Base-by-base conservation (phyloP, 2,888 invertebrate genomes). In the Dolomedes plantarius region DNA sequence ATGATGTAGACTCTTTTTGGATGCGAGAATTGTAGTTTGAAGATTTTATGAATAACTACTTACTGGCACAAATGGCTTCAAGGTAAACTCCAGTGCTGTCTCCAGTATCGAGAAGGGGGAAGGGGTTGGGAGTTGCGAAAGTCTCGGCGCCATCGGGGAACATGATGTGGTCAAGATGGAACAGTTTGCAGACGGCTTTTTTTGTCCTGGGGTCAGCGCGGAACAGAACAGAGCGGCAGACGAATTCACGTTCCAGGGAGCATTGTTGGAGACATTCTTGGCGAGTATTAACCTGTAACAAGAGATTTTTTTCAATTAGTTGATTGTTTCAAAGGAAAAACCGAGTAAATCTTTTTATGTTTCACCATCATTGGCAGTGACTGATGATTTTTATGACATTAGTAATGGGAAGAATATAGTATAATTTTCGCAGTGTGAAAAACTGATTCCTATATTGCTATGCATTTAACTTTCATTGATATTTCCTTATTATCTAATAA, bases 121-220 rank as follows among this genome's bases (percentile, higher is more conserved):
- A 93, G 90, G 97, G 97, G 2, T 95, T 96, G 23, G 88, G 88
- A 5, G 88, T 88, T 56, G 89, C 75, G 91, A 96, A 98, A 5
- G 97, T 96, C 65, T 96, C 96, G 0, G 97, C 96, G 50, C 97
- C 97, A 90, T 97, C 97, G 0, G 97, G 97, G 75, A 97, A 92
- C 0, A 96, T 96, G 92, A 95, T 95, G 91, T 97, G 97, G 91
- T 97, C 97, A 91, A 97, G 93, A 90, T 98, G 97, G 93, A 96
- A 97, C 41, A 97, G 93, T 88, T 97, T 95, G 92, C 97, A 98
- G 92, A 97, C 97, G 93, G 97, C 96, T 88, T 95, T 95, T 39
- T 89, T 89, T 11, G 81, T 79, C 28, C 89, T 86, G 2, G 88
- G 89, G 11, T 86, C 88, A 3, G 89, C 88, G 0, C 89, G 89